Evolutionary conservation across 2,797 vertebrate genomes (phyloP), one percentile per base, ranked within the genome.

Genomic region (Phyllotis vaccarum): DNA sequence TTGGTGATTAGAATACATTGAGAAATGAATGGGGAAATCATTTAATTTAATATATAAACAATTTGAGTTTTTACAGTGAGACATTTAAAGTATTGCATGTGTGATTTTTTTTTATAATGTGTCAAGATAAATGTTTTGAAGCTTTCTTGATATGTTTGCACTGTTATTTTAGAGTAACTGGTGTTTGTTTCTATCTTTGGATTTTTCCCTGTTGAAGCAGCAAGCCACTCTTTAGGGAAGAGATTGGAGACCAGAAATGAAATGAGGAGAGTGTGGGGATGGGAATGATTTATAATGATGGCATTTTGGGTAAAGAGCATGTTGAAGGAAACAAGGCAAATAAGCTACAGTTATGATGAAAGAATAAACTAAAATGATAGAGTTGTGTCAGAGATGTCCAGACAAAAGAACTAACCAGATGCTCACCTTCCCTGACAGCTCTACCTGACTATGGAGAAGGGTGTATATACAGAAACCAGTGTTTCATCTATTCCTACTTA

Each of bases 41-140:
- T 62, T 89, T 89, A 46, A 81, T 3, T 90, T 80, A n/a, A 56
- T 83, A 87, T 86, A 56, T 90, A 34, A 46, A 62, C 82, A 40
- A 60, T 72, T 88, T 88, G n/a, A 68, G 27, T 52, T 95, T 91
- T 94, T 86, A 80, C 1, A n/a, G 3, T 58, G 56, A 94, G 49
- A 86, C 29, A 86, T 75, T 66, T 46, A 91, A 79, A 56, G 43
- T 7, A 43, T 37, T 92, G 5, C 14, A 68, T 52, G 49, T 66
- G 16, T 72, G 24, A 46, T 49, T 62, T 89, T 75, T 62, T 1
- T 90, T 78, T 68, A 2, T n/a, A 94, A 93, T 62, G 60, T 89
- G 31, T 24, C 74, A 82, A 29, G 37, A 90, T 82, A 79, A 93
- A 70, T 79, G n/a, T 70, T 81, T 95, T 82, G 43, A 91, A 64